Evolutionary conservation across 2,888 invertebrate species (phyloP), one percentile per base, ranked within the genome.

Genomic region (Drosophila paracracens): DNA sequence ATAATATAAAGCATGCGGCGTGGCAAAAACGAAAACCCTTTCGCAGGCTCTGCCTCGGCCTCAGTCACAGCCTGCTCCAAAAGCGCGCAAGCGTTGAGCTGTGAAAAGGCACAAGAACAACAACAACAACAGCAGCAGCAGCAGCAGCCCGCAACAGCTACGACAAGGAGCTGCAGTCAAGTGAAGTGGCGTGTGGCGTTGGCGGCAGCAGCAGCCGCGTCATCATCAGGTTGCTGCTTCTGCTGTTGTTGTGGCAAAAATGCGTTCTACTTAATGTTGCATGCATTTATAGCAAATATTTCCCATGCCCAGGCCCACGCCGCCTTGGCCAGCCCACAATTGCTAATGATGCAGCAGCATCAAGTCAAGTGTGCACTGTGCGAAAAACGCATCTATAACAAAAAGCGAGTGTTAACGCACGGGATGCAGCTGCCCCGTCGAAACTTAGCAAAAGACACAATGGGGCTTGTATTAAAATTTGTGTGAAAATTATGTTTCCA

Each of bases 211-310:
- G 63, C 31, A 35, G 27, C 46, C 27, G 43, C 57, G 57, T 56
- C 69, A 63, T 64, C 75, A 54, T 63, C 77, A 72, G 67, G 70
- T 63, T 72, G 76, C 67, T 58, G 53, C 58, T 62, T 60, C 57
- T 59, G 69, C 58, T 60, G 80, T 50, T 70, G 62, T 27, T 76
- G 74, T 36, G 50, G 63, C 77, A 88, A 88, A 84, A 85, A 85
- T 85, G 88, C 85, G 85, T 88, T 85, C 85, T 82, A 88, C 82
- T 83, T 87, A 88, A 87, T 87, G 87, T 87, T 88, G 87, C 84
- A 88, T 88, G 89, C 84, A 88, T 83, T 88, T 88, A 87, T 88
- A 82, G 87, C 86, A 87, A 87, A 88, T 87, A 87, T 84, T 87
- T 88, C 88, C 79, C 88, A 88, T 82, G 86, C 75, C 58, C 57